These are phyloP conservation scores for Argentina silus DNA, from an alignment of 2,797 vertebrate genomes.

Conservation along the genomic window DNA sequence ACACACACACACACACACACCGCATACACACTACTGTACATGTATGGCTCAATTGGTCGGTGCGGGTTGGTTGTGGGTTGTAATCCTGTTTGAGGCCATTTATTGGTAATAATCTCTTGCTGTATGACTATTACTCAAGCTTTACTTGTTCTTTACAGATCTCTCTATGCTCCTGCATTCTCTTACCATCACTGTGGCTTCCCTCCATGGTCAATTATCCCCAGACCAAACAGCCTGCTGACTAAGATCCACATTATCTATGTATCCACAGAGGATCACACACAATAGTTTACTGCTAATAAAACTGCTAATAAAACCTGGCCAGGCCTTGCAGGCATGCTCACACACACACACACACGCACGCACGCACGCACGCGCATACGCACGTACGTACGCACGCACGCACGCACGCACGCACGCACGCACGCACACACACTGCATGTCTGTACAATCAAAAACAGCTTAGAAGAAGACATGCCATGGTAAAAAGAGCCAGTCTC, in stretches of 20 bases:
- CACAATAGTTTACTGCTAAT: slow-evolving; percentile 70
- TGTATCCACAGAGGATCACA: slow-evolving; percentile 66
- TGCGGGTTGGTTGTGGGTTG: too few relatives aligned
- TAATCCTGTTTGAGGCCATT: too few relatives aligned
- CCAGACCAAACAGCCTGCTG: slow-evolving; percentile 59
- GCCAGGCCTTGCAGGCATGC: slow-evolving; percentile 28
- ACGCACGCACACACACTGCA: slow-evolving; percentile 2
- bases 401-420: slow-evolving; percentile 3
- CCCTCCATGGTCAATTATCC: slow-evolving; percentile 58
- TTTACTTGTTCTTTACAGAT: too few relatives aligned
- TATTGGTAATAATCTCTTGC: too few relatives aligned
- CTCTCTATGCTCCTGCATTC: slow-evolving; percentile 14
- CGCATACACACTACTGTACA: too few relatives aligned
- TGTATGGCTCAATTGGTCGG: too few relatives aligned
- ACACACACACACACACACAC: too few relatives aligned
- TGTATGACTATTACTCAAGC: too few relatives aligned
- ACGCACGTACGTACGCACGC: neutral
- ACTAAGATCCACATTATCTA: slow-evolving; percentile 68
- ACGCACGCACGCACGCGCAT: slow-evolving; percentile 31
- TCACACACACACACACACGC: slow-evolving; percentile 33
- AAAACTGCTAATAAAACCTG: slow-evolving; percentile 71
- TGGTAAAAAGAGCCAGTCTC: slow-evolving; percentile 58
- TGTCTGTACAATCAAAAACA: slow-evolving; percentile 63
- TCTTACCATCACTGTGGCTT: slow-evolving; percentile 39
- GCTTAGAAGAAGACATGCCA: slow-evolving; percentile 47